Base-by-base conservation (phyloP, 2,888 invertebrate species). In the Dioctria linearis region DNA sequence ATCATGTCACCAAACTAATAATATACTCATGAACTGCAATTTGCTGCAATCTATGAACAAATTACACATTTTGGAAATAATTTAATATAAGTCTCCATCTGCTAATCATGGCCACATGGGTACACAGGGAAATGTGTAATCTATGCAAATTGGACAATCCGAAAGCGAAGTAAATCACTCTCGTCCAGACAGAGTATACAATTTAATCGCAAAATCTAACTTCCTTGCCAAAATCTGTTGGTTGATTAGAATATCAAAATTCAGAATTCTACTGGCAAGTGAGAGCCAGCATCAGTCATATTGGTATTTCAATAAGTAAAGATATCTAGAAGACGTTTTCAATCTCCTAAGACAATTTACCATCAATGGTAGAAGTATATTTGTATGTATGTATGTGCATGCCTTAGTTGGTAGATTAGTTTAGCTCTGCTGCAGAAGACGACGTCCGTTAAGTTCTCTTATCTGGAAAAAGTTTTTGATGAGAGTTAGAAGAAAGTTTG, bases 231-330 rank as follows among this genome's bases (percentile, higher is more conserved):
- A 65, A 65, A 40, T 39, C 65, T 65, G 65, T 42, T 42, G 39
- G 40, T 65, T 65, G 65, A 65, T 65, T 65, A 65, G 65, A 42
- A 65, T 65, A 65, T 65, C 65, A 65, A 65, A 65, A 65, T 65
- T 65, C 65, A 65, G 65, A 42, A 40, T 65, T 8, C 65, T 65
- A 5, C 13, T 49, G 11, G n/a, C 39, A 25, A n/a, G n/a, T 65
- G 42, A 42, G n/a, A 13, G n/a, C 11, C 11, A 11, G 42, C 40
- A 65, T 65, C 65, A 42, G 65, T 9, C 25, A 25, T 25, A 25
- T 25, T 8, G 65, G 42, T 65, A 13, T 65, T 42, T 65, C 65
- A 65, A 65, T 65, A 65, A 65, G 40, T 3, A 25, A 25, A 25
- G 25, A 25, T 25, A 25, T 25, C 25, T 25, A 25, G 25, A 25